Evolutionary conservation across 2,888 invertebrate species (phyloP).

Genomic region (Pyrochroa serraticornis): DNA sequence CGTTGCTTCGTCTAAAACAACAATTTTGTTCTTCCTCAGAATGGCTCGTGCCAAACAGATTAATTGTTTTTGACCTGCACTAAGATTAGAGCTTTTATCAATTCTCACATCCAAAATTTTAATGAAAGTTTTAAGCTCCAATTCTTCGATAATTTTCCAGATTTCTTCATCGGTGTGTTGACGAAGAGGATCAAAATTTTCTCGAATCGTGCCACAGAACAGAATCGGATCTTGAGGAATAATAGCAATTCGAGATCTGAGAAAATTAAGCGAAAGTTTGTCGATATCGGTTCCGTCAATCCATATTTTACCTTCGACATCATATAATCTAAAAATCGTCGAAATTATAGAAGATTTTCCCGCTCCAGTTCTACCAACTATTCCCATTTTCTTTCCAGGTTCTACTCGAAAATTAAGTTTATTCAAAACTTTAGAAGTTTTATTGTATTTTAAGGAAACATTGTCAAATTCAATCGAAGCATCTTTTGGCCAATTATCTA

Average conservation of each 20-base stretch:
- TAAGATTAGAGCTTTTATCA: constrained; percentile 64
- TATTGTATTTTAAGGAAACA: constrained; percentile 74
- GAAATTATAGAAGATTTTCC: constrained; percentile 79
- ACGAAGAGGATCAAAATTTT: not conserved
- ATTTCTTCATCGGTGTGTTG: constrained; percentile 1
- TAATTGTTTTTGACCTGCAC: constrained; percentile 27
- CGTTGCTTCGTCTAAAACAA: not conserved
- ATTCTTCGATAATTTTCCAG: constrained; percentile 58
- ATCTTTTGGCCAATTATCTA: constrained; percentile 69
- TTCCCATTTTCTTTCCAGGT: constrained; percentile 73
- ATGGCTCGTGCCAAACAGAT: not conserved
- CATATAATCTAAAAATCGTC: constrained; percentile 79
- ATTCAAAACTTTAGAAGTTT: constrained; percentile 74
- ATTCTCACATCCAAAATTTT: constrained; percentile 67
- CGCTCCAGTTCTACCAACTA: constrained; percentile 83
- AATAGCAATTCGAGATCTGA: constrained; percentile 1
- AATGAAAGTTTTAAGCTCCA: constrained; percentile 50
- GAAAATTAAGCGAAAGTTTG: not conserved
- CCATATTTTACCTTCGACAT: constrained; percentile 73
- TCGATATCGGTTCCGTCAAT: constrained; percentile 77
- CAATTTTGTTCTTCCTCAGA: not conserved
- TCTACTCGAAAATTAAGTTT: constrained; percentile 70
- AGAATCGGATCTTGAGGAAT: constrained; percentile 4
- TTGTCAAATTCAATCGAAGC: constrained; percentile 72
- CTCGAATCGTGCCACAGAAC: not conserved